Conservation (phyloP, 2,888 invertebrate species). For the Cyclophora punctaria region DNA sequence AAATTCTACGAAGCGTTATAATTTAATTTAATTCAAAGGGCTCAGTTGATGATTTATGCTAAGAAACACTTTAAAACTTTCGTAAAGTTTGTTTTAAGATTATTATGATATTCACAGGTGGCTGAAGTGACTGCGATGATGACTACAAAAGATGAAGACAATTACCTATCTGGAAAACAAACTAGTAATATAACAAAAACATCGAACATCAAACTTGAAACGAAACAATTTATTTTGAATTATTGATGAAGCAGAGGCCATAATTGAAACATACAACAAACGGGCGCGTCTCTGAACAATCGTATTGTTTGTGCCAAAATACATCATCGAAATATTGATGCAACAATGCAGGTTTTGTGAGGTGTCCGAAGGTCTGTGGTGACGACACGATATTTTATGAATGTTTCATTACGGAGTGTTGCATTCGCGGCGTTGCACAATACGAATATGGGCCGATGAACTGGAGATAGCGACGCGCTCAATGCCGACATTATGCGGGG, state of each 20-base stretch:
- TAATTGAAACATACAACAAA: not conserved
- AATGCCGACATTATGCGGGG: constrained; percentile 25
- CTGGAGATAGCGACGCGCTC: constrained; percentile 26
- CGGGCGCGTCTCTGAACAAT: not conserved
- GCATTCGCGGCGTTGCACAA: constrained; percentile 26
- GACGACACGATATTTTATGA: constrained; percentile 16
- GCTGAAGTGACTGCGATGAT: no score
- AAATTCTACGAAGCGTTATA: constrained; percentile 25
- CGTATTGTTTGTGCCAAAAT: constrained; percentile 7
- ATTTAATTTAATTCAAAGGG: constrained; percentile 18
- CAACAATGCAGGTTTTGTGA: constrained; percentile 11
- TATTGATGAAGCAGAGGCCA: constrained; percentile 1
- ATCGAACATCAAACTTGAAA: constrained; percentile 1
- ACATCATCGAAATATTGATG: constrained; percentile 8
- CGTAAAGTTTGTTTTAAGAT: constrained; percentile 14
- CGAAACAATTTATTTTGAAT: constrained; percentile 2
- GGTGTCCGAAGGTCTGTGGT: constrained; percentile 11
- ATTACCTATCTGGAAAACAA: not conserved
- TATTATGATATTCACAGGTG: constrained; percentile 24
- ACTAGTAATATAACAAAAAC: constrained; percentile 4
- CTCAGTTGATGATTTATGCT: constrained; percentile 8
- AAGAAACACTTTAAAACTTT: constrained; percentile 17
- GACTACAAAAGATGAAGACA: constrained; percentile 7
- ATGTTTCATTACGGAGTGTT: constrained; percentile 17
- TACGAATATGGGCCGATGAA: constrained; percentile 31